Base-by-base conservation (phyloP, 2,113 vertebrate species). In the Capricornis sumatraensis region DNA sequence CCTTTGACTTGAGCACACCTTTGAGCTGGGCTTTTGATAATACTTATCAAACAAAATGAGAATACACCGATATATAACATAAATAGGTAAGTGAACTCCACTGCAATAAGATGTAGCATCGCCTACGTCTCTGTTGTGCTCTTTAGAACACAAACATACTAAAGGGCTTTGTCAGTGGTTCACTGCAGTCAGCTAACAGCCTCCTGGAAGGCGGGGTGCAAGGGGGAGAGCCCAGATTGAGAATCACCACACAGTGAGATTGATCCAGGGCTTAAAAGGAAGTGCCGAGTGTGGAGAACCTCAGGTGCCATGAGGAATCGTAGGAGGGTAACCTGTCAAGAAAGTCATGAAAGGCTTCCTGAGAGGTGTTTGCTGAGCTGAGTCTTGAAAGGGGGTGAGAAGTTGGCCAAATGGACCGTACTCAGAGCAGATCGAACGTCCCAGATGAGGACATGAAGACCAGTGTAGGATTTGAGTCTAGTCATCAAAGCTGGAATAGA, bases 1-100 rank as follows among this genome's bases (percentile, higher is more conserved):
- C 62, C 33, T 93, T 95, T 30, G 21, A 3, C 60, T 74, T 79
- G 52, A 91, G 25, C 62, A 74, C 64, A 28, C 87, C 50, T 89
- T 74, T 89, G 23, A 45, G 23, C 45, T 36, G 62, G 90, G 19
- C 50, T 97, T 91, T 52, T n/a, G 71, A 40, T 78, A 4, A 15
- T 60, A 7, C 43, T 87, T 84, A 81, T 91, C 43, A 85, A 47
- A 27, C 15, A 62, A 57, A n/a, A 36, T 11, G 52, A 85, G 58
- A 53, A 27, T 27, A 7, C 50, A 6, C 8, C 33, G 21, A 2
- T 47, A 47, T 15, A 25, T n/a, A 40, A 47, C 36, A 19, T 19
- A 27, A 43, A 23, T 36, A 1, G 5, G 1, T 43, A 40, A 40
- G 57, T 45, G 85, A 36, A n/a, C 6, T 23, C 58, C 3, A 1